Base-by-base conservation (phyloP, 1,140 invertebrate genomes). In the Heliconius eleuchia region DNA sequence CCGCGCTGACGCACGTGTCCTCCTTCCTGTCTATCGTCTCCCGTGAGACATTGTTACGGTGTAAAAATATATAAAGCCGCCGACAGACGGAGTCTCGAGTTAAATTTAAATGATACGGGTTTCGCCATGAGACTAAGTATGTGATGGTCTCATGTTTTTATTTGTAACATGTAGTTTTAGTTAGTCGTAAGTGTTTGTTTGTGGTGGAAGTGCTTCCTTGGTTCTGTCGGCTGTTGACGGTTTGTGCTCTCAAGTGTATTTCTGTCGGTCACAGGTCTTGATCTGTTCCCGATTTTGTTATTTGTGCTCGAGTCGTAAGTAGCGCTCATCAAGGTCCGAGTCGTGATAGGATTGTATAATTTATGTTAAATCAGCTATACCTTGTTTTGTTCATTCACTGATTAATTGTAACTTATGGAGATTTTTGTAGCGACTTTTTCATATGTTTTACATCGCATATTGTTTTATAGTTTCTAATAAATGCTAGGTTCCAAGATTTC, bases 21-120 rank as follows among this genome's bases (percentile, higher is more conserved):
- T 30, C 60, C 77, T 84, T 75, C 57, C 39, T 19, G 84, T 19
- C 18, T 19, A 19, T 52, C 50, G 50, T 84, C 79, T 87, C 85
- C 79, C 85, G 84, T 75, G 86, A 88, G 84, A 88, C 89, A 85
- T 88, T 87, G 87, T 91, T 83, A 87, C 83, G 76, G 91, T 92
- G 88, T 93, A 94, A 93, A 94, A 94, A 94, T 52, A 52, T 52
- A 52, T 94, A 93, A 92, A 91, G 88, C 87, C 89, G 90, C 87
- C 90, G 88, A 90, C 92, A 91, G 91, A 93, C 92, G 88, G 85
- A 86, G 84, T 89, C 85, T 88, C 88, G 87, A 88, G 90, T 92
- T 94, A 94, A 92, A 93, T 93, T 92, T 94, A 93, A 94, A 94
- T 94, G 93, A 92, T 93, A 93, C 88, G 82, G 85, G 91, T 86